Percentiles rank a stretch among this genome's conserved stretches.
Conservation (phyloP, 1,140 invertebrate genomes). For the Agrypnia vestita region DNA sequence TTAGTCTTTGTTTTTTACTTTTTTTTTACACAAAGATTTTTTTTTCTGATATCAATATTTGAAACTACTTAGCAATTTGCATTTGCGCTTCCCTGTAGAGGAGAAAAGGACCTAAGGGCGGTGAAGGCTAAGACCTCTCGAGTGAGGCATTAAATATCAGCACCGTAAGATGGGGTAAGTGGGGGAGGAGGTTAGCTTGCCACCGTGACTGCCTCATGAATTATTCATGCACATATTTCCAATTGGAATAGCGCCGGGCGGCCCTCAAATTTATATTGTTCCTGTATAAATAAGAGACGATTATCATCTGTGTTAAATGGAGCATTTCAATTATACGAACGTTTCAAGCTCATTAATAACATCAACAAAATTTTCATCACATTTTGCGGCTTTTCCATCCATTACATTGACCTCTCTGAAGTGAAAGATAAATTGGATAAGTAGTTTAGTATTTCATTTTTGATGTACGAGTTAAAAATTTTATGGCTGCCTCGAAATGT, state of each 20-base stretch:
- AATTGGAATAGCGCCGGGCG: conserved; percentile 52
- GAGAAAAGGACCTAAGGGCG: neutral
- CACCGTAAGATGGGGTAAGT: conserved; percentile 4
- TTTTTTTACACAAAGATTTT: too few species aligned
- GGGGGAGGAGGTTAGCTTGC: conserved; percentile 7
- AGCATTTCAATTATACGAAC: conserved; percentile 21
- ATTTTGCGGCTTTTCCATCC: too few species aligned
- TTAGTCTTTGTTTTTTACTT: too few species aligned
- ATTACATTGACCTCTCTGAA: too few species aligned
- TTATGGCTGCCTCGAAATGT: too few species aligned
- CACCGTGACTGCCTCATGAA: conserved; percentile 42
- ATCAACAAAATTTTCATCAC: too few species aligned
- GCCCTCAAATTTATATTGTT: conserved; percentile 40
- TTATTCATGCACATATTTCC: conserved; percentile 57
- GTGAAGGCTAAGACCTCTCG: conserved; percentile 15
- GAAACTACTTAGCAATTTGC: conserved; percentile 24
- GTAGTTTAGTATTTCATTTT: too few species aligned
- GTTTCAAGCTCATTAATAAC: neutral
- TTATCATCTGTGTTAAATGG: conserved; percentile 47
- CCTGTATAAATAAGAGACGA: conserved; percentile 27
- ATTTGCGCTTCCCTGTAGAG: conserved; percentile 22
- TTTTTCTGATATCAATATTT: neutral
- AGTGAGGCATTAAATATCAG: conserved; percentile 44
- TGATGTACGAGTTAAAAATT: too few species aligned
- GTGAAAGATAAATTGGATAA: too few species aligned